phyloP scores from a whole-genome alignment of 2,888 invertebrate genomes.

The Eristalis arbustorum region DNA sequence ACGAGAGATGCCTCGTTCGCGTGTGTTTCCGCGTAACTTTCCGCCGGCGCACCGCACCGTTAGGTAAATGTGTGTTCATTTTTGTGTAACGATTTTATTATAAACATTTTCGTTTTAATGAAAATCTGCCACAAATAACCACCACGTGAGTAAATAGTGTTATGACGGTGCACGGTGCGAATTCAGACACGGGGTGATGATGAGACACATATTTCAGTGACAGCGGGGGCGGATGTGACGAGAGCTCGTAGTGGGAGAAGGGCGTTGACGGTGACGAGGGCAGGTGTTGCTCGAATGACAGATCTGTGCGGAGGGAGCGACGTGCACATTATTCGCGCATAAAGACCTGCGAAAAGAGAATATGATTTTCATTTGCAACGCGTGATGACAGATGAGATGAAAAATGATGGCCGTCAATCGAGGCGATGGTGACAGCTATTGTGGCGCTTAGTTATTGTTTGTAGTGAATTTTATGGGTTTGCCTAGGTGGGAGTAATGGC shows the following conservation, averaged over 20 bases:
- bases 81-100: neutral
- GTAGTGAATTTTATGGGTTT: too few species aligned
- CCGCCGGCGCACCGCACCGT: neutral
- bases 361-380: neutral
- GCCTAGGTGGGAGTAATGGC: too few species aligned
- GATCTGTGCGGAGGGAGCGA: neutral
- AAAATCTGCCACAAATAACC: neutral
- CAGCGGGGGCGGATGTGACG: neutral
- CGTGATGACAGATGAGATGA: neutral
- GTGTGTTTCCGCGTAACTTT: neutral
- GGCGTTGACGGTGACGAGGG: neutral
- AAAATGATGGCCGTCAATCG: neutral
- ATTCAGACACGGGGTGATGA: neutral
- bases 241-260: neutral
- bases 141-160: neutral
- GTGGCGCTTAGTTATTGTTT: neutral
- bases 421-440: neutral
- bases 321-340: neutral
- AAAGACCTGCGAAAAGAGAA: neutral
- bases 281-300: neutral
- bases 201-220: neutral
- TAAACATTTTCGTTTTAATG: neutral
- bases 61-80: neutral
- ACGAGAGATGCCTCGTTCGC: neutral
- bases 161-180: neutral